Evolutionary conservation across 2,888 invertebrate genomes (phyloP).

Genomic region (Drosophila anceps): DNA sequence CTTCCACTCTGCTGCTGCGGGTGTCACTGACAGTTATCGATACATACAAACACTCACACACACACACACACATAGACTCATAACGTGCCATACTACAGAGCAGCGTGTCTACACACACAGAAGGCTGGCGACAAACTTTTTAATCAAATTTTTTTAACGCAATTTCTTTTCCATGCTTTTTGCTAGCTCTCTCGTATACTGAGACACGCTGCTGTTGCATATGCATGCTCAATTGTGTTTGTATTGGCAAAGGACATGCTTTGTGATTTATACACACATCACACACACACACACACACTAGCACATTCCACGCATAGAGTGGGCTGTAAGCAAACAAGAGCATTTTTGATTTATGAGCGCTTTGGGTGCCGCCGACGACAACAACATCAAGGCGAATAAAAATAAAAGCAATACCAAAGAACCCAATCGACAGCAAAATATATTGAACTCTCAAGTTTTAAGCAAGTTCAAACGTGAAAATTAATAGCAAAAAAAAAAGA

Average conservation of each 20-base stretch:
- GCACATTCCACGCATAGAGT: slow-evolving; percentile 27
- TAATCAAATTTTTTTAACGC: slow-evolving; percentile 78
- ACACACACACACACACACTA: slow-evolving; percentile 56
- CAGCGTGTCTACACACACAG: slow-evolving; percentile 13
- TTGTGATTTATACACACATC: slow-evolving; percentile 80
- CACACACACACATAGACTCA: not conserved
- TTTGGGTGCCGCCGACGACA: slow-evolving; percentile 66
- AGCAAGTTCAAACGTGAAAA: slow-evolving; percentile 54
- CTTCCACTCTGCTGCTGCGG: slow-evolving; percentile 29
- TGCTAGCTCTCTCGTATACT: slow-evolving; percentile 33
- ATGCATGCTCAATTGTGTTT: slow-evolving; percentile 75
- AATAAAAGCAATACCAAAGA: slow-evolving; percentile 23
- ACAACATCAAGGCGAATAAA: slow-evolving; percentile 20
- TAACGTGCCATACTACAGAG: slow-evolving; percentile 1
- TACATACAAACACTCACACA: slow-evolving; percentile 29
- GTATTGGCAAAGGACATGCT: slow-evolving; percentile 81
- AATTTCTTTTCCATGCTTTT: slow-evolving; percentile 72
- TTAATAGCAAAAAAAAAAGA: slow-evolving; percentile 43
- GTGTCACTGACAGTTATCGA: slow-evolving; percentile 67
- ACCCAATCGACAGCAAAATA: slow-evolving; percentile 33
- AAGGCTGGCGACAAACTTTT: slow-evolving; percentile 74
- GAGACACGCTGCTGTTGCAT: slow-evolving; percentile 60
- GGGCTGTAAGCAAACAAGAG: slow-evolving; percentile 74
- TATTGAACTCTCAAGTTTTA: slow-evolving; percentile 66
- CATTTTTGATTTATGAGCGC: slow-evolving; percentile 79